Evolutionary conservation across 1,140 invertebrate genomes (phyloP).

Genomic region (Druon quercuslanigerum): DNA sequence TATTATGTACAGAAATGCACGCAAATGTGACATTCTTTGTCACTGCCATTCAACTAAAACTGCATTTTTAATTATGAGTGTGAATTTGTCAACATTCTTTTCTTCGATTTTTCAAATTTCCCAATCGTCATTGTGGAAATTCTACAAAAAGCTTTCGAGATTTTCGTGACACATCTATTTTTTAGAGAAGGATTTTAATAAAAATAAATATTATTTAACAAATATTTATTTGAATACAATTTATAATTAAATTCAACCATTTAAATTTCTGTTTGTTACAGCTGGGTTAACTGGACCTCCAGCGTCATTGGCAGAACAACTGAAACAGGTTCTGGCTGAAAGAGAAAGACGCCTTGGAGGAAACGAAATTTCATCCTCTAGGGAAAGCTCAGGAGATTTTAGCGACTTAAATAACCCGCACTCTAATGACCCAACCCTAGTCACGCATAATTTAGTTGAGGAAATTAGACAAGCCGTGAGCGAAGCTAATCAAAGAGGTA

Average conservation of each 20-base stretch:
- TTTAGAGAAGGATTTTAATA: neutral
- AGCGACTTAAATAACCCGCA: slow-evolving; percentile 79
- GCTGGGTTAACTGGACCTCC: slow-evolving; percentile 76
- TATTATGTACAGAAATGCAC: too few relatives aligned
- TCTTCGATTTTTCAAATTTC: too few relatives aligned
- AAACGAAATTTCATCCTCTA: slow-evolving; percentile 77
- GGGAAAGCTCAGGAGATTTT: slow-evolving; percentile 80
- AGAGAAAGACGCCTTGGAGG: slow-evolving; percentile 80
- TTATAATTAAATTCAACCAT: neutral
- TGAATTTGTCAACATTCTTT: too few relatives aligned
- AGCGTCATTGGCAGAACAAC: slow-evolving; percentile 86
- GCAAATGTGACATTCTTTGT: too few relatives aligned
- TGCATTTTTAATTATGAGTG: too few relatives aligned
- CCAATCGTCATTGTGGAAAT: too few relatives aligned
- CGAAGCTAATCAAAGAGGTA: slow-evolving; percentile 88
- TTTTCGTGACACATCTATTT: too few relatives aligned
- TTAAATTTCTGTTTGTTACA: neutral
- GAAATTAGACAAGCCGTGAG: slow-evolving; percentile 89
- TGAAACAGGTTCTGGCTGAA: slow-evolving; percentile 88
- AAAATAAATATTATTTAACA: slow-evolving; percentile 4
- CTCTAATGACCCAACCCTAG: slow-evolving; percentile 72
- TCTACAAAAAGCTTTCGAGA: too few relatives aligned
- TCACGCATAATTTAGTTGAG: slow-evolving; percentile 86
- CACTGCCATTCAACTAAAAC: too few relatives aligned
- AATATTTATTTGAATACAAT: neutral